Evolutionary conservation across 2,113 vertebrate genomes (phyloP).

Genomic region (Eurypyga helias): DNA sequence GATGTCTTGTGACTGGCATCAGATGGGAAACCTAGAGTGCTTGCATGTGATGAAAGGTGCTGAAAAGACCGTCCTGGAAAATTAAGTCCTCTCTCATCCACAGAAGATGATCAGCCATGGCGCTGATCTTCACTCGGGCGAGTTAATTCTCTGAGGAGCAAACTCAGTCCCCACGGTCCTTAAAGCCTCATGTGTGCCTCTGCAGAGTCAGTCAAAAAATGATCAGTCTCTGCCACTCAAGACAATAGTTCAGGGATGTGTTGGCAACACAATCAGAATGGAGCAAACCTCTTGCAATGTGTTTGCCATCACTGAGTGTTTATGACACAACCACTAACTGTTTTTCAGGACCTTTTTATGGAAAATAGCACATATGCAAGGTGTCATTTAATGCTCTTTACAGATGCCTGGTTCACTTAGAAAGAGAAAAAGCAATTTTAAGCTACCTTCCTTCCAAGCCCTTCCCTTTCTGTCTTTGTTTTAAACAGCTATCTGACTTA

Average conservation of each 20-base stretch:
- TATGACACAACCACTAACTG: neutral
- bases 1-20: neutral
- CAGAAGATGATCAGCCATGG: neutral
- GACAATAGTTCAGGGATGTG: neutral
- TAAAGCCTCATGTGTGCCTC: neutral
- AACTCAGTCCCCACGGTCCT: neutral
- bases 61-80: conserved; percentile 6
- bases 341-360: neutral
- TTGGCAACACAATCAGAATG: neutral
- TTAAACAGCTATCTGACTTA: neutral
- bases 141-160: neutral
- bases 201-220: neutral
- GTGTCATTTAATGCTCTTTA: neutral
- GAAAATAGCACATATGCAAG: neutral
- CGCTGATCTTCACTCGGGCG: neutral
- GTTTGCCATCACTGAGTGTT: neutral
- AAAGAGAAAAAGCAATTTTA: neutral
- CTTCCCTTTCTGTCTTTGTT: neutral
- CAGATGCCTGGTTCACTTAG: neutral
- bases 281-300: neutral
- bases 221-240: neutral
- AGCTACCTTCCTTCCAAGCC: neutral
- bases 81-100: neutral
- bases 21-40: neutral
- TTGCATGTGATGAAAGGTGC: neutral